phyloP scores from a whole-genome alignment of 2,888 invertebrate genomes.

The Xestia sexstrigata region DNA sequence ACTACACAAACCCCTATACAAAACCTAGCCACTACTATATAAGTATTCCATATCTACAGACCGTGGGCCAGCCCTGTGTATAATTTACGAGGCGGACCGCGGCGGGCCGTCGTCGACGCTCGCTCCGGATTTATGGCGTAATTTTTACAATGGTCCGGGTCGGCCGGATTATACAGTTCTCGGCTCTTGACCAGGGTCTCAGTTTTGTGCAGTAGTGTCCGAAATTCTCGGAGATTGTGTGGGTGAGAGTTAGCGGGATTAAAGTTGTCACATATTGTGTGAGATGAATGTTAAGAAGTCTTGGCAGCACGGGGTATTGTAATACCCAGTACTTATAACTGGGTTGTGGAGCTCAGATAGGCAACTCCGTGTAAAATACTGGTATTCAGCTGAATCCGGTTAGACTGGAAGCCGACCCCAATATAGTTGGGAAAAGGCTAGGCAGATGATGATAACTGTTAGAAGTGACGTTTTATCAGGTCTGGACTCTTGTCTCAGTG shows the following conservation, averaged over 20 bases:
- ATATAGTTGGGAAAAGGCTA: too few relatives aligned
- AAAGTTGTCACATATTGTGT: background rate
- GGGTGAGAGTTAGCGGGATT: conserved; percentile 1
- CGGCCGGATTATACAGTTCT: conserved; percentile 74
- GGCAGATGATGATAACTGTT: background rate
- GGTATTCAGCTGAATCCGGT: too few relatives aligned
- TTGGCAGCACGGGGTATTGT: too few relatives aligned
- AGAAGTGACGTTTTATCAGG: background rate
- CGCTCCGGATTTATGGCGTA: conserved; percentile 83
- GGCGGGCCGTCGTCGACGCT: conserved; percentile 70
- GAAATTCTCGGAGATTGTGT: conserved; percentile 9
- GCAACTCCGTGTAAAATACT: too few relatives aligned
- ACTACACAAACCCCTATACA: conserved; percentile 7
- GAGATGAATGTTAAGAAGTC: background rate
- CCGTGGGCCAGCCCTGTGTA: conserved; percentile 66
- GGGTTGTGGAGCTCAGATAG: too few relatives aligned
- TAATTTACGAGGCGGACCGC: conserved; percentile 77
- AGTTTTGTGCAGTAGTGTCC: conserved; percentile 34
- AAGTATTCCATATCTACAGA: background rate
- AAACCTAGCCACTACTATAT: conserved; percentile 6
- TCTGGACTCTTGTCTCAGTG: background rate
- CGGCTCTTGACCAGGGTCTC: conserved; percentile 63
- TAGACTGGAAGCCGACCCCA: too few relatives aligned
- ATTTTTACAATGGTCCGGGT: conserved; percentile 85
- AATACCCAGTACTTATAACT: too few relatives aligned